Percentiles rank a stretch among this genome's conserved stretches.
These are phyloP conservation scores for Ondatra zibethicus DNA, from an alignment of 2,113 vertebrate genomes.

Conservation along the genomic window DNA sequence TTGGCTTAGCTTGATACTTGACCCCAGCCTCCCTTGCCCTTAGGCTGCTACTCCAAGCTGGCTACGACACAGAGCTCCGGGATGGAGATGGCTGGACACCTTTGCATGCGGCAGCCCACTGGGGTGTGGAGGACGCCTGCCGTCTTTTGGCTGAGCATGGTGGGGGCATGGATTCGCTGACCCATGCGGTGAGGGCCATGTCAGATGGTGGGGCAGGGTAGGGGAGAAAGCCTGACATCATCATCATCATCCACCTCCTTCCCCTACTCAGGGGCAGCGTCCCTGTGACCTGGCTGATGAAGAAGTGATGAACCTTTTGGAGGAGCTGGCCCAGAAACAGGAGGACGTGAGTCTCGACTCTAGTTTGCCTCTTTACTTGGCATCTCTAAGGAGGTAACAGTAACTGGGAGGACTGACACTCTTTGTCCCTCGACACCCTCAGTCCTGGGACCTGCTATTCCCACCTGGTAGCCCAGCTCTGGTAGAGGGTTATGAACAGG, in stretches of 20 bases:
- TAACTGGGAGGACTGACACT: not conserved
- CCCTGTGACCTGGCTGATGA: conserved; percentile 94
- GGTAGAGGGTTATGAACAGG: too few relatives aligned
- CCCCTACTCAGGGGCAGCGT: conserved; percentile 90
- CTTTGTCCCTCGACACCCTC: accelerated
- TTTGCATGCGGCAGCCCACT: conserved; percentile 93
- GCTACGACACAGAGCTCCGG: conserved; percentile 90
- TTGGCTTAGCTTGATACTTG: not conserved
- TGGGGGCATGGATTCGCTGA: conserved; percentile 93
- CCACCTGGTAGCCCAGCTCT: not conserved
- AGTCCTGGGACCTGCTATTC: not conserved
- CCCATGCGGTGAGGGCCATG: conserved; percentile 89
- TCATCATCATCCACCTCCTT: not conserved
- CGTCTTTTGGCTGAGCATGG: conserved; percentile 91
- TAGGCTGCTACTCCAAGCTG: conserved; percentile 93
- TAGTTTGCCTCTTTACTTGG: not conserved
- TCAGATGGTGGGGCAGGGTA: accelerated
- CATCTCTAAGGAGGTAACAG: not conserved
- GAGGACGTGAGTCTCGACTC: conserved; percentile 86
- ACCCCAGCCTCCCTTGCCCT: not conserved
- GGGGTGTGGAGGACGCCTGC: conserved; percentile 94
- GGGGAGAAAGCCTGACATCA: not conserved
- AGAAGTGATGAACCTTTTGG: conserved; percentile 88
- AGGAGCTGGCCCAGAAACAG: conserved; percentile 92
- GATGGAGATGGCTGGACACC: conserved; percentile 95